Base-by-base conservation (phyloP, 2,113 vertebrate genomes). In the Antechinus stuartii region DNA sequence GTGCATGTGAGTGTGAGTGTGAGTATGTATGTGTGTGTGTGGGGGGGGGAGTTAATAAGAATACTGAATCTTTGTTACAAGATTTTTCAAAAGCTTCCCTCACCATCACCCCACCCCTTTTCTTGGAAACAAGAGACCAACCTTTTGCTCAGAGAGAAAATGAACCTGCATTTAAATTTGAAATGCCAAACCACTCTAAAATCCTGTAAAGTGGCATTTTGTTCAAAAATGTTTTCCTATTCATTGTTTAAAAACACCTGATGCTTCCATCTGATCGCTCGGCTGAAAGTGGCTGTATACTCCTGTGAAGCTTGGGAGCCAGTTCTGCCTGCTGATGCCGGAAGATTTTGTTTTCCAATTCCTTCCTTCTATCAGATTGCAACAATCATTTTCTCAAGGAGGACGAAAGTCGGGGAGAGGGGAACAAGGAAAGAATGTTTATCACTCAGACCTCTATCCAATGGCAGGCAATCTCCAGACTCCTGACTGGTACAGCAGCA, bases 81-180 rank as follows among this genome's bases (percentile, higher is more conserved):
- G 84, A 91, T 91, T 97, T 92, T 97, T 90, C 68, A 0, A 22
- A 52, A 53, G 90, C 52, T 95, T 97, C 97, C 97, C 95, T 19
- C 0, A 6, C 68, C 97, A 50, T 49, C 53, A 91, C 91, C 89
- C 84, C 97, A 94, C 96, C 97, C 97, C 89, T 96, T 61, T 95
- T 93, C 95, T 97, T 94, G 90, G 94, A 97, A 96, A 96, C 56
- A 90, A 94, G 93, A 97, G 91, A 19, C 26, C 96, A 95, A 97
- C 96, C 97, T 96, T 95, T 54, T 96, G 92, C 92, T 93, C 96
- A 96, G 95, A 97, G 94, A 96, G 68, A 84, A 84, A 97, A 94
- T 98, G 97, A 98, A 96, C 97, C 97, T 97, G 97, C 94, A 96
- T 97, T 98, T 97, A 97, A 98, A 98, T 98, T 95, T 97, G 97